Percentiles rank a stretch among this genome's conserved stretches.
Conservation (phyloP, 2,797 vertebrate species). For the Allobates femoralis region DNA sequence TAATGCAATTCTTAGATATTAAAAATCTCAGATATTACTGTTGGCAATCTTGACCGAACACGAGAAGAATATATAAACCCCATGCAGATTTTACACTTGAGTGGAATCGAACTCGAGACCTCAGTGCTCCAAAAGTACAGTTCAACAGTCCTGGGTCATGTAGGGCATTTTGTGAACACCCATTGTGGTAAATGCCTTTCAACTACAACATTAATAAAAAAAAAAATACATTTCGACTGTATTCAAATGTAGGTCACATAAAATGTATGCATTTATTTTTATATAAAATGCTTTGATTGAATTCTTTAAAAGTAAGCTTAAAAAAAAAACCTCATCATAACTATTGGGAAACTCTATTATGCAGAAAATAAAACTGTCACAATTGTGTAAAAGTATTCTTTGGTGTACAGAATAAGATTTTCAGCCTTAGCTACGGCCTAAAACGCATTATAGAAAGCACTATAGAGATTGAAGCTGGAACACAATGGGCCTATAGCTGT, state of each 20-base stretch:
- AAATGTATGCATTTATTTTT: background rate
- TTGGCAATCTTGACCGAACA: no score
- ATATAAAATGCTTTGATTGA: background rate
- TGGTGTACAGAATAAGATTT: constrained; percentile 17
- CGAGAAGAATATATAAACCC: no score
- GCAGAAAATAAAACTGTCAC: background rate
- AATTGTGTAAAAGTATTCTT: constrained; percentile 1
- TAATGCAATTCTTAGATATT: no score
- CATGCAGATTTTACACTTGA: no score
- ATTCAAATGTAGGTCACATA: background rate
- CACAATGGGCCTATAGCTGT: constrained; percentile 34
- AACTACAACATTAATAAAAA: background rate
- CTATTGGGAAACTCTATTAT: background rate
- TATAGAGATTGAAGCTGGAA: background rate
- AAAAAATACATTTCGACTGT: background rate
- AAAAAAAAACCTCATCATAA: background rate
- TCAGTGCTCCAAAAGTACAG: no score
- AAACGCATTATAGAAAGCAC: constrained; percentile 20
- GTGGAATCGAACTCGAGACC: no score
- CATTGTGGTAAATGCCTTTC: background rate
- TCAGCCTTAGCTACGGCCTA: constrained; percentile 11
- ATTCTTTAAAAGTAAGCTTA: background rate
- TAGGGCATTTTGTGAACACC: no score
- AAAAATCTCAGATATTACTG: no score
- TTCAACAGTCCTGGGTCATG: no score